A percentile compares a stretch with the other conserved stretches of the same genome.
Conservation (phyloP, 2,888 invertebrate species). For the Bellardia pandia region DNA sequence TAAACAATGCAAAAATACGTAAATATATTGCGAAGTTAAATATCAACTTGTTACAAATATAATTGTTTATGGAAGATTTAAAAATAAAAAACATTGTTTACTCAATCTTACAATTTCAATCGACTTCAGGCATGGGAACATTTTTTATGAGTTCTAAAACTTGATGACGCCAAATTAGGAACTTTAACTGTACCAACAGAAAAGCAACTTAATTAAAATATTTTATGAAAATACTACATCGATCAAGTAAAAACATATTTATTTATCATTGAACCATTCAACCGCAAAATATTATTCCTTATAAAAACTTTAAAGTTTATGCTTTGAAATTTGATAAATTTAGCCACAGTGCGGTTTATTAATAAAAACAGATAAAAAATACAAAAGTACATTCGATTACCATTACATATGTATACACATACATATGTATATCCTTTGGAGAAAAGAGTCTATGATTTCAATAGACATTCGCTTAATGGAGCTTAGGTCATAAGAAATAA, state of each 20-base stretch:
- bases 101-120: no score
- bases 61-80: no score
- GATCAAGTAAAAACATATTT: conserved; percentile 16
- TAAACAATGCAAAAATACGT: no score
- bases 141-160: no score
- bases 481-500: not conserved
- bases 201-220: not conserved
- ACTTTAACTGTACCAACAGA: not conserved
- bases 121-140: no score
- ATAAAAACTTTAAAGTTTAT: conserved; percentile 16
- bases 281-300: conserved; percentile 51
- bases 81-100: no score
- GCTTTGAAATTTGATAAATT: conserved; percentile 51
- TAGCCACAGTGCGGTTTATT: conserved; percentile 46
- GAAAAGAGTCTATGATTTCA: not conserved
- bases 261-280: conserved; percentile 48
- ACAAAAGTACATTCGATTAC: not conserved
- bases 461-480: not conserved
- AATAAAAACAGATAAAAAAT: conserved; percentile 28
- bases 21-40: no score
- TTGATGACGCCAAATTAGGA: not conserved
- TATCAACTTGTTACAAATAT: no score
- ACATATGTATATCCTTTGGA: not conserved
- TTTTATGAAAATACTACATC: not conserved
- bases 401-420: not conserved